Percentiles rank a stretch among this genome's conserved stretches.
Evolutionary conservation across 2,888 invertebrate species (phyloP).

Genomic region (Eueremaeus valkanovi): DNA sequence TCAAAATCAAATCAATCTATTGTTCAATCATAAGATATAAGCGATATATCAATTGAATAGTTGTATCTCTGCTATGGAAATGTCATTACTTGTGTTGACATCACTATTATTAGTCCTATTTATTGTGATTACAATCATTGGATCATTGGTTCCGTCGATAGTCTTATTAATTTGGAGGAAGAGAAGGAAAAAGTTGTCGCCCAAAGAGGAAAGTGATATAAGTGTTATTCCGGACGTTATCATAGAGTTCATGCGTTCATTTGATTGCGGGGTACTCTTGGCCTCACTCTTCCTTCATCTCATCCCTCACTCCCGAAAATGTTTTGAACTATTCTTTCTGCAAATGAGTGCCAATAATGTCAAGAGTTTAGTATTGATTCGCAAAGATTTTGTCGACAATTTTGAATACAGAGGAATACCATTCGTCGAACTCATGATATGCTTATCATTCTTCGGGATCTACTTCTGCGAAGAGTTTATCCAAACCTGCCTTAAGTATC

Average conservation of each 20-base stretch:
- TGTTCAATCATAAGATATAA: no score
- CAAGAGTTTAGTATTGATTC: not conserved
- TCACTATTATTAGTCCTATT: not conserved
- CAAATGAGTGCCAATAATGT: slow-evolving; percentile 26
- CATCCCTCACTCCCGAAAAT: slow-evolving; percentile 25
- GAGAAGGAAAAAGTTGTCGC: not conserved
- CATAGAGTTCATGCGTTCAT: slow-evolving; percentile 34
- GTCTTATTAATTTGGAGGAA: slow-evolving; percentile 11
- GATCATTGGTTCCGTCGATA: slow-evolving; percentile 5
- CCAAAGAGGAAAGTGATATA: not conserved
- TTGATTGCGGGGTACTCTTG: slow-evolving; percentile 34
- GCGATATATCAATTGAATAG: no score
- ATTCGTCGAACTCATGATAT: slow-evolving; percentile 37
- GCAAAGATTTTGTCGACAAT: not conserved
- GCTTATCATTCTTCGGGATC: slow-evolving; percentile 38
- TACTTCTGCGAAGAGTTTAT: slow-evolving; percentile 37
- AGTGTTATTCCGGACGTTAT: slow-evolving; percentile 13
- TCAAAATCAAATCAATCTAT: no score
- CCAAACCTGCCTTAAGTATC: slow-evolving; percentile 36
- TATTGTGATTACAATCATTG: slow-evolving; percentile 1
- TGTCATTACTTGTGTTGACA: not conserved
- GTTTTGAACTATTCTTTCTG: slow-evolving; percentile 32
- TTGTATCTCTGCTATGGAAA: no score
- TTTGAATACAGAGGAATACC: slow-evolving; percentile 31
- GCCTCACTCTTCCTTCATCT: slow-evolving; percentile 36